These are phyloP conservation scores for Caenorhabditis inopinata DNA, from an alignment of 1,140 invertebrate genomes.

Conservation along the genomic window DNA sequence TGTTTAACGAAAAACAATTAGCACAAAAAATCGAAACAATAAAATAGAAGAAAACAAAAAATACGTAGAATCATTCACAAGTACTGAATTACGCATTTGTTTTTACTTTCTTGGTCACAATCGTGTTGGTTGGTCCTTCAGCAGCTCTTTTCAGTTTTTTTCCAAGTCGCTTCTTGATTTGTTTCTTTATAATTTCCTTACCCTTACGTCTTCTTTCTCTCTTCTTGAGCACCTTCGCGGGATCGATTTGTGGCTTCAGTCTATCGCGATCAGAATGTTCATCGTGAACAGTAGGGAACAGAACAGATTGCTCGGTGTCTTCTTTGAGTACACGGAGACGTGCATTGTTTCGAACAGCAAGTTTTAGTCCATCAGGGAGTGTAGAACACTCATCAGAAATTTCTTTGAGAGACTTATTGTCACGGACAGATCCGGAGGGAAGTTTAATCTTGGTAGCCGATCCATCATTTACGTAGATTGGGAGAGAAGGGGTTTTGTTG, in stretches of 20 bases:
- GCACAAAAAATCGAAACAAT: not conserved
- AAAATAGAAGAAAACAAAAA: not conserved
- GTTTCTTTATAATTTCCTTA: not conserved
- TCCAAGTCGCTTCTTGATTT: not conserved
- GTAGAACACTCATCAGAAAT: constrained; percentile 41
- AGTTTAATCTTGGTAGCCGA: not conserved
- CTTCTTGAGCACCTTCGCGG: constrained; percentile 30
- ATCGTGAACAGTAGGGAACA: constrained; percentile 48
- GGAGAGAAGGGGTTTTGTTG: constrained; percentile 37
- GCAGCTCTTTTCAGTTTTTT: constrained; percentile 25
- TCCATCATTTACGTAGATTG: constrained; percentile 47
- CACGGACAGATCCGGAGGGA: not conserved
- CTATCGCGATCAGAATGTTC: constrained; percentile 41
- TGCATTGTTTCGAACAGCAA: constrained; percentile 43
- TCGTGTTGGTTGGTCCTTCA: not conserved
- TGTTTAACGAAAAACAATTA: not conserved
- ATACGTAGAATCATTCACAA: not conserved
- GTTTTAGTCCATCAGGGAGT: constrained; percentile 47
- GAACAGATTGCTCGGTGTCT: constrained; percentile 10
- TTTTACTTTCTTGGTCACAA: constrained; percentile 1
- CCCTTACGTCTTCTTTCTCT: not conserved
- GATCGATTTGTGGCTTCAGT: constrained; percentile 46
- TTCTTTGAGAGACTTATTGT: constrained; percentile 4
- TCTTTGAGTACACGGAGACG: constrained; percentile 45
- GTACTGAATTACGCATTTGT: not conserved